Conservation (phyloP, 2,113 vertebrate genomes). For the Carassius gibelio region DNA sequence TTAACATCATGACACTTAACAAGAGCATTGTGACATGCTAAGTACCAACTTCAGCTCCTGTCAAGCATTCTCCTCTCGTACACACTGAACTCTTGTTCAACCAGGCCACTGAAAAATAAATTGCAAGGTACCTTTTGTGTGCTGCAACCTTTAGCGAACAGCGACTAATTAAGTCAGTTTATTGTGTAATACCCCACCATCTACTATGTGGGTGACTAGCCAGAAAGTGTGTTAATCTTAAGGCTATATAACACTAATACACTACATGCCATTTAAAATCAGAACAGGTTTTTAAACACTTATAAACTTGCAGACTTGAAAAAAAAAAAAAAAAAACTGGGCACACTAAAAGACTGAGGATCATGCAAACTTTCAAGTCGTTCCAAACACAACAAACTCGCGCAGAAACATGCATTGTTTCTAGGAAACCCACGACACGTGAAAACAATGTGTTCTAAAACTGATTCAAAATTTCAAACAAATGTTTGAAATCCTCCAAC, state of each 20-base stretch:
- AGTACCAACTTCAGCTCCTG: background rate
- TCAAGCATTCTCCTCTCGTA: background rate
- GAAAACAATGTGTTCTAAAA: too few species aligned
- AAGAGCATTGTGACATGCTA: background rate
- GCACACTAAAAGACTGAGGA: too few species aligned
- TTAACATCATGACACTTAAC: background rate
- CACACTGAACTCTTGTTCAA: background rate
- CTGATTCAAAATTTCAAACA: too few species aligned
- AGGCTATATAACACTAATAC: too few species aligned
- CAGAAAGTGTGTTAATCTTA: slow-evolving; percentile 47
- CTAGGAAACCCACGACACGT: too few species aligned
- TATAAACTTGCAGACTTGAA: too few species aligned
- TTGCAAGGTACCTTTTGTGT: background rate
- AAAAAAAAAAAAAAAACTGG: too few species aligned
- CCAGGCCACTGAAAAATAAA: slow-evolving; percentile 12
- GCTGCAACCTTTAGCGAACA: slow-evolving; percentile 38
- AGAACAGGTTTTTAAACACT: too few species aligned
- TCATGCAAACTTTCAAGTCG: background rate
- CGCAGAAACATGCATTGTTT: too few species aligned
- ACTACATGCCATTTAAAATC: too few species aligned
- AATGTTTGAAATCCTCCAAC: too few species aligned
- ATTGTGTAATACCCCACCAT: slow-evolving; percentile 38
- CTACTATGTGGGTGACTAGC: slow-evolving; percentile 51
- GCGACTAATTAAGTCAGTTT: slow-evolving; percentile 49
- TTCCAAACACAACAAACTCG: background rate